Conservation (phyloP, 2,797 vertebrate genomes). For the Danio tinwini region DNA sequence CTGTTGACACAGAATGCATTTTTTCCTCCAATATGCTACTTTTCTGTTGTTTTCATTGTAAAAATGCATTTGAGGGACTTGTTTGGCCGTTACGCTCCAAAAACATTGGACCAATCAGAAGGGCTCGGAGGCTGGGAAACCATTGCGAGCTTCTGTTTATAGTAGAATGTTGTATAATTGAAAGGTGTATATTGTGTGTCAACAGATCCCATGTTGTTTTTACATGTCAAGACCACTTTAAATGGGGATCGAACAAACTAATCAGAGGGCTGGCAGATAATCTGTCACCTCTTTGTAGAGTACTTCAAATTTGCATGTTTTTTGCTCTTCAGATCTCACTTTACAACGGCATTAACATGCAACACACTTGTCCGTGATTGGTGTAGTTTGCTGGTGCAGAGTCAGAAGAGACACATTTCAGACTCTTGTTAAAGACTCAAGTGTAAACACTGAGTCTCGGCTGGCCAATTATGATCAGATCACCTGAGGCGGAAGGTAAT, state of each 20-base stretch:
- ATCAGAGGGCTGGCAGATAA: slow-evolving; percentile 44
- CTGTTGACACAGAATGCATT: too few species aligned
- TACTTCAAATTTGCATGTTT: neutral
- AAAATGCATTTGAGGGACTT: too few species aligned
- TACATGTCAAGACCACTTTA: neutral
- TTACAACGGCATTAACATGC: neutral
- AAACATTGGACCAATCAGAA: too few species aligned
- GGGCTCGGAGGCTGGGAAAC: too few species aligned
- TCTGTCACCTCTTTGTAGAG: neutral
- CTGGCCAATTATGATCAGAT: neutral
- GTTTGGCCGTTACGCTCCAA: too few species aligned
- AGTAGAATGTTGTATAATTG: too few species aligned
- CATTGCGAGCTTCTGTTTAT: too few species aligned
- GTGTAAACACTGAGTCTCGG: neutral
- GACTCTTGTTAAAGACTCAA: neutral
- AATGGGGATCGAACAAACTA: slow-evolving; percentile 22
- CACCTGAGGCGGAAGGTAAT: neutral
- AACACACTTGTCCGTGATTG: neutral
- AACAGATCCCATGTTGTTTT: neutral
- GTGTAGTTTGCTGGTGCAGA: neutral
- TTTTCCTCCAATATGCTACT: too few species aligned
- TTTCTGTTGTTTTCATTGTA: too few species aligned
- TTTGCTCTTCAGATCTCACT: neutral
- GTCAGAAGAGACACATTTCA: slow-evolving; percentile 12
- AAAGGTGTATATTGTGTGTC: too few species aligned